phyloP scores from a whole-genome alignment of 1,140 invertebrate species.

The Drosophila sp. region DNA sequence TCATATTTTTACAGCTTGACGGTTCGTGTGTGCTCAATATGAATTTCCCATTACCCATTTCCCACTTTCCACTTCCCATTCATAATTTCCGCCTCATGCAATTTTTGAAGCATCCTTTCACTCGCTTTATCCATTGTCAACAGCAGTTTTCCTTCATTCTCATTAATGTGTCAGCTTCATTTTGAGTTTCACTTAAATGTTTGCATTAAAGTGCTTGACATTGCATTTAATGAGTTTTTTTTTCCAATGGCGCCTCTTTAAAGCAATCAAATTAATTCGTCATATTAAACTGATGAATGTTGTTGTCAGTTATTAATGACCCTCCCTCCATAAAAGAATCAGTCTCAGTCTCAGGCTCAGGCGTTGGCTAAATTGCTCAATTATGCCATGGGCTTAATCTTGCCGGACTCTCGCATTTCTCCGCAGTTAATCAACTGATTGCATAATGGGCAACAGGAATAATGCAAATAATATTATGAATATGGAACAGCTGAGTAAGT shows the following conservation, averaged over 20 bases:
- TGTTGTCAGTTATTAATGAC: slow-evolving; percentile 60
- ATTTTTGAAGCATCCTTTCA: slow-evolving; percentile 16
- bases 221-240: slow-evolving; percentile 19
- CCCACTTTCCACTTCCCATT: no score
- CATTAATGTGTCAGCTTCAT: slow-evolving; percentile 24
- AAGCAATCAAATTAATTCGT: slow-evolving; percentile 65
- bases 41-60: slow-evolving; percentile 25
- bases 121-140: background rate
- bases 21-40: slow-evolving; percentile 16
- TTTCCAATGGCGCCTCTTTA: slow-evolving; percentile 22
- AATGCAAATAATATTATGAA: slow-evolving; percentile 25
- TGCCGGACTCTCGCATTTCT: slow-evolving; percentile 27
- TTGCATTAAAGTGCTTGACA: slow-evolving; percentile 18
- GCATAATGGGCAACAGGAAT: slow-evolving; percentile 11
- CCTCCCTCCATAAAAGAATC: slow-evolving; percentile 31
- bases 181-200: slow-evolving; percentile 3
- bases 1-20: background rate
- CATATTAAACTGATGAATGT: slow-evolving; percentile 77
- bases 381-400: slow-evolving; percentile 9
- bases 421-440: slow-evolving; percentile 35
- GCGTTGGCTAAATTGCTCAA: slow-evolving; percentile 48
- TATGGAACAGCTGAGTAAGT: slow-evolving; percentile 34
- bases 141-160: slow-evolving; percentile 2
- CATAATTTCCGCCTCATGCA: slow-evolving; percentile 38
- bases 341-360: slow-evolving; percentile 18